Base-by-base conservation (phyloP, 2,797 vertebrate genomes). In the Chelonia mydas region DNA sequence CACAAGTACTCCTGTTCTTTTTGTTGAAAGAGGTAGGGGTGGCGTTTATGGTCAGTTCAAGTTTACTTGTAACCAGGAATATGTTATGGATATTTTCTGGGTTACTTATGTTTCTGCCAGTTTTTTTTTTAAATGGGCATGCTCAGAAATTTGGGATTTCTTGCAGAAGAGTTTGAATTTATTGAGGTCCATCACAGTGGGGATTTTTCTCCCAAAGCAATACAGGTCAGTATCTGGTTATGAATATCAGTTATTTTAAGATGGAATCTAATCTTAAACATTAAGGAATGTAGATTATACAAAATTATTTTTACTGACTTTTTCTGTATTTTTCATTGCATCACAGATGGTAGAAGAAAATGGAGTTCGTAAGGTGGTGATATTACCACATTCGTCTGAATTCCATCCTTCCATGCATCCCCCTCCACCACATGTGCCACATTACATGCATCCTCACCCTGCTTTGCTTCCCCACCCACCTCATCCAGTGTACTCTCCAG, bases 311-410 rank as follows among this genome's bases (percentile, higher is more conserved):
- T 16, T 6, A 2, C 76, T 94, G 21, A 93, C 7, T 0, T 13
- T 2, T 16, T 1, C 0, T 95, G 5, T 92, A 28, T 77, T 77
- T 31, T 78, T 1, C 0, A 0, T 96, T 89, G 76, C 47, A 1
- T 41, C 13, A 49, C 97, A 99, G 98, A 98, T 99, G 90, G 98
- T 99, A 86, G 98, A 99, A 97, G 98, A 99, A 90, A 98, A 98
- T 7, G 98, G 98, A 55, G 98, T 99, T 87, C 98, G 98, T 33
- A 98, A 98, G 92, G 98, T 99, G 94, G 96, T 99, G 90, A 97
- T 99, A 47, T 89, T 99, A 95, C 98, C 98, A 11, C 98, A 98
- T 95, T 98, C 98, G 0, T 94, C 97, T 81, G 98, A 99, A 88
- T 98, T 98, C 95, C 97, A 98, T 80, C 98, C 96, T 55, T 97